Conservation (phyloP, 2,888 invertebrate genomes). For the Tenthredo livida region DNA sequence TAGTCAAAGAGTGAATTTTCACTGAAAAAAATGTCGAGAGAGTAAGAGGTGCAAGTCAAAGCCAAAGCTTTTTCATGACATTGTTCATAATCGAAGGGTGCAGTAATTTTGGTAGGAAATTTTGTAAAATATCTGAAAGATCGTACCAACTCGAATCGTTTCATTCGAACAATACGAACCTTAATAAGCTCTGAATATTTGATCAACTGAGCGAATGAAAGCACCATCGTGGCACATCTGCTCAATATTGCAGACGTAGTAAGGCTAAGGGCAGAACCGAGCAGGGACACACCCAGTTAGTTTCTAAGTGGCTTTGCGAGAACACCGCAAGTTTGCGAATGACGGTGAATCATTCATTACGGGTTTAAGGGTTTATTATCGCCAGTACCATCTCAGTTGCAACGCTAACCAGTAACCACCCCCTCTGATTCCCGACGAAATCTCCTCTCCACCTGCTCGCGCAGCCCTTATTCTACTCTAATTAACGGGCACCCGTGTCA, state of each 20-base stretch:
- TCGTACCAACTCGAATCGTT: not conserved
- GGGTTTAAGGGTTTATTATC: constrained; percentile 46
- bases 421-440: not conserved
- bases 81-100: too few relatives aligned
- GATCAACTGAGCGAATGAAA: constrained; percentile 30
- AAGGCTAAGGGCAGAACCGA: not conserved
- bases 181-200: constrained; percentile 46
- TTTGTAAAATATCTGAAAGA: not conserved
- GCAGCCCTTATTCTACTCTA: constrained; percentile 17
- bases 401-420: not conserved
- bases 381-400: constrained; percentile 11
- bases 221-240: constrained; percentile 26
- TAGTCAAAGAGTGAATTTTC: too few relatives aligned
- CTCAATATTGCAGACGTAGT: constrained; percentile 38
- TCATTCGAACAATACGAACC: constrained; percentile 20
- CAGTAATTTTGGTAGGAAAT: not conserved
- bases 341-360: constrained; percentile 51
- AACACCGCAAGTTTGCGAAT: constrained; percentile 48
- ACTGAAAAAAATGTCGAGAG: too few relatives aligned
- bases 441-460: constrained; percentile 8
- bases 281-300: constrained; percentile 39
- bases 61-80: too few relatives aligned
- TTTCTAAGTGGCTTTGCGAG: constrained; percentile 42
- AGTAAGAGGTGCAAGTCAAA: too few relatives aligned
- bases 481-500: constrained; percentile 42